These are phyloP conservation scores for Galemys pyrenaicus DNA, from an alignment of 2,113 vertebrate genomes.

Conservation along the genomic window DNA sequence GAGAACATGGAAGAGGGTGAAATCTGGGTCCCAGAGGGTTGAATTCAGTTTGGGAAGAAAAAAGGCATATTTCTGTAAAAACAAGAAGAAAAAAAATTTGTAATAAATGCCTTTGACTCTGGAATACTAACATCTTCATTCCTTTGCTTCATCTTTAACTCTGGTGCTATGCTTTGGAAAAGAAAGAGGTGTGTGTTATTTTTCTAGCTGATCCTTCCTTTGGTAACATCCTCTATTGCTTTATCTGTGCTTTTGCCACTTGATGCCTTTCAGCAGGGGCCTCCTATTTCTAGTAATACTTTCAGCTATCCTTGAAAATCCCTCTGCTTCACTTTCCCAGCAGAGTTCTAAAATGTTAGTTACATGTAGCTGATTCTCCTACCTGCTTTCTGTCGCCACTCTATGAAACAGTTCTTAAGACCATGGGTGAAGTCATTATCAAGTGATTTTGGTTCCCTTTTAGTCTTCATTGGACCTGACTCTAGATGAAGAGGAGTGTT, in stretches of 20 bases:
- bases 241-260: not conserved
- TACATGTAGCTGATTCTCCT: not conserved
- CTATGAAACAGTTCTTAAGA: not conserved
- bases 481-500: not conserved
- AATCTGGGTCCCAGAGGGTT: not conserved
- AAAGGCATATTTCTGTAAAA: not conserved
- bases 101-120: not conserved
- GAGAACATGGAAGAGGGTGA: not conserved
- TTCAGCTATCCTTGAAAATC: not conserved
- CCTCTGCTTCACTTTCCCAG: not conserved
- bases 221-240: not conserved
- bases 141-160: slow-evolving; percentile 26
- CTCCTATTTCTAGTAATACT: not conserved
- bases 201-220: not conserved
- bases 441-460: accelerated
- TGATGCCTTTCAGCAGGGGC: not conserved
- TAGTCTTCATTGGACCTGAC: not conserved
- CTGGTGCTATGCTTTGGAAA: not conserved
- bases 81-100: not conserved
- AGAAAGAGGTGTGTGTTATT: not conserved
- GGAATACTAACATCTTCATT: not conserved
- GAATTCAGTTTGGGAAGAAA: not conserved
- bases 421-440: not conserved
- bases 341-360: not conserved
- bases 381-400: not conserved